A percentile compares a stretch with the other conserved stretches of the same genome.
Evolutionary conservation across 64 coral and sea anemone genomes (phyloP).

Genomic region (Orbicella faveolata): DNA sequence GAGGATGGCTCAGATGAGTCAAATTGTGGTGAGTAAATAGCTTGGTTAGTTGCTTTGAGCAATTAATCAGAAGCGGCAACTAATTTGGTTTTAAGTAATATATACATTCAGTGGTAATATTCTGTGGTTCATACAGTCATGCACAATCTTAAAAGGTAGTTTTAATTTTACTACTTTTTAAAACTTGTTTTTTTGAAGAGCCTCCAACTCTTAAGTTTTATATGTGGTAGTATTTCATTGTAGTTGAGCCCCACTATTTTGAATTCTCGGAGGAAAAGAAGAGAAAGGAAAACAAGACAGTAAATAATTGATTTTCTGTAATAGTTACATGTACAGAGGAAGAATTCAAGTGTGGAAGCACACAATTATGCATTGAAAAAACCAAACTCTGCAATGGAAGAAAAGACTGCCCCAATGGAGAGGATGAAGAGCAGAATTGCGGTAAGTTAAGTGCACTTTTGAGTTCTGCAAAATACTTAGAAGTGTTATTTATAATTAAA

Average conservation of each 20-base stretch:
- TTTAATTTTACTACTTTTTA: too few relatives aligned
- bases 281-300: too few relatives aligned
- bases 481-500: background rate
- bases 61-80: background rate
- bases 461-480: background rate
- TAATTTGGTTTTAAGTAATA: too few relatives aligned
- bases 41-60: background rate
- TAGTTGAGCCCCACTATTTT: too few relatives aligned
- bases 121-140: too few relatives aligned
- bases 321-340: constrained; percentile 38
- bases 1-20: constrained; percentile 75
- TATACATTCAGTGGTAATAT: too few relatives aligned
- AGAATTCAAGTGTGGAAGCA: constrained; percentile 59
- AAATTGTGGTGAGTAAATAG: constrained; percentile 52
- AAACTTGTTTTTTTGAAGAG: too few relatives aligned
- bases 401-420: constrained; percentile 67
- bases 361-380: constrained; percentile 49
- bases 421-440: constrained; percentile 66
- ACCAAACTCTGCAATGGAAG: constrained; percentile 45
- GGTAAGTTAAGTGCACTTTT: constrained; percentile 56
- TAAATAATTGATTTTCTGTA: background rate
- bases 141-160: too few relatives aligned
- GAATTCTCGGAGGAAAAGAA: background rate
- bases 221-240: too few relatives aligned
- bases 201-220: too few relatives aligned